These are phyloP conservation scores for Prunella himalayana DNA, from an alignment of 2,113 vertebrate species.

Conservation along the genomic window DNA sequence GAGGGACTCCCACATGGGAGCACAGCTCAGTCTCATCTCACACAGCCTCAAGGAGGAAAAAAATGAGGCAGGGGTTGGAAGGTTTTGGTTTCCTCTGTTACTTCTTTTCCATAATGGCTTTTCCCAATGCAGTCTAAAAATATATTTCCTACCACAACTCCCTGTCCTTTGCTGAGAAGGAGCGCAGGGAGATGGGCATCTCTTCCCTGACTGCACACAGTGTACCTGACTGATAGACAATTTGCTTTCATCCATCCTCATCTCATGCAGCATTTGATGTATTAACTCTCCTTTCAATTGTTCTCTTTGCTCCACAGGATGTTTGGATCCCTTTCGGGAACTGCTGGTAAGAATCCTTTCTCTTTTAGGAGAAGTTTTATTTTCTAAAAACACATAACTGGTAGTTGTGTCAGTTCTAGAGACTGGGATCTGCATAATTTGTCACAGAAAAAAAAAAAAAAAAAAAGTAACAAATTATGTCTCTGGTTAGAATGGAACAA, in stretches of 20 bases:
- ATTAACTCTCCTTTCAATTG: neutral
- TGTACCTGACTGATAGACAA: neutral
- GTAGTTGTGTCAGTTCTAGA: neutral
- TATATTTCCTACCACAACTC: neutral
- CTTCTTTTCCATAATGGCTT: neutral
- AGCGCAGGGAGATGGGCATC: neutral
- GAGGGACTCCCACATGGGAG: neutral
- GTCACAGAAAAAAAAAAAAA: neutral
- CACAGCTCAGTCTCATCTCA: neutral
- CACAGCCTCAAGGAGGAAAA: neutral
- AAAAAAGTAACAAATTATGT: neutral
- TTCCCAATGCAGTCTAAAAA: neutral
- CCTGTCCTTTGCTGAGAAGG: neutral
- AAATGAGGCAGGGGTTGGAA: neutral
- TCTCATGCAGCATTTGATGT: neutral
- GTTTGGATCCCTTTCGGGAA: neutral
- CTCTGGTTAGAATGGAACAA: neutral
- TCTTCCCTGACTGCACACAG: neutral
- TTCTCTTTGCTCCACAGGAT: slow-evolving; percentile 13
- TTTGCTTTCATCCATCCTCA: neutral
- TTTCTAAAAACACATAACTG: neutral
- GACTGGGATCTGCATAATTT: neutral
- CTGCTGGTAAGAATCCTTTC: neutral
- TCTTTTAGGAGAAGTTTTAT: neutral
- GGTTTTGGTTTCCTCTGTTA: neutral